phyloP scores from a whole-genome alignment of 2,113 vertebrate genomes.

The Phylloscopus trochilus region DNA sequence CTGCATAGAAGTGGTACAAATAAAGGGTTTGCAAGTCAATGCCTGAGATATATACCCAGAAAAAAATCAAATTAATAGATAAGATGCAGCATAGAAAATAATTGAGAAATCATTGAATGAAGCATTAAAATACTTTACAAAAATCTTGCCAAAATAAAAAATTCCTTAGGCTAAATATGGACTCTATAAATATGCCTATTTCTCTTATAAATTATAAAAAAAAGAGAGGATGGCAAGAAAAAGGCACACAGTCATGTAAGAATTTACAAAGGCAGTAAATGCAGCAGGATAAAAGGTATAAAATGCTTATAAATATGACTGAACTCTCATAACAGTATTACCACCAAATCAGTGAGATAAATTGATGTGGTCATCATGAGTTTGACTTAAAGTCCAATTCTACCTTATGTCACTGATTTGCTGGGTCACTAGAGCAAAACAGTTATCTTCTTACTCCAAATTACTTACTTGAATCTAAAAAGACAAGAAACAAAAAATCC shows the following conservation, averaged over 20 bases:
- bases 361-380: not conserved
- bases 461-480: not conserved
- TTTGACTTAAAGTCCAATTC: not conserved
- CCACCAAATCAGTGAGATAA: not conserved
- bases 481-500: not conserved
- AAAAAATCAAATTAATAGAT: not conserved
- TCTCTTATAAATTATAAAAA: not conserved
- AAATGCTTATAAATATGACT: not conserved
- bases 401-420: not conserved
- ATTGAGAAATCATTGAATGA: not conserved
- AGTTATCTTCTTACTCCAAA: not conserved
- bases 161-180: not conserved
- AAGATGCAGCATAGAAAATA: not conserved
- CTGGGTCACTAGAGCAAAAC: not conserved
- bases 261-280: not conserved
- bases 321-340: not conserved
- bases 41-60: not conserved
- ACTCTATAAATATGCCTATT: not conserved
- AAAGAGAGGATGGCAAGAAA: not conserved
- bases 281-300: not conserved
- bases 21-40: not conserved
- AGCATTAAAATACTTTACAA: not conserved
- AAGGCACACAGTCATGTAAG: not conserved
- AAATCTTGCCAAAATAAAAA: not conserved
- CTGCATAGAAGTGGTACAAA: not conserved